A percentile compares a stretch with the other conserved stretches of the same genome.
Evolutionary conservation across 2,113 vertebrate species (phyloP).

Genomic region (Bubo scandiacus): DNA sequence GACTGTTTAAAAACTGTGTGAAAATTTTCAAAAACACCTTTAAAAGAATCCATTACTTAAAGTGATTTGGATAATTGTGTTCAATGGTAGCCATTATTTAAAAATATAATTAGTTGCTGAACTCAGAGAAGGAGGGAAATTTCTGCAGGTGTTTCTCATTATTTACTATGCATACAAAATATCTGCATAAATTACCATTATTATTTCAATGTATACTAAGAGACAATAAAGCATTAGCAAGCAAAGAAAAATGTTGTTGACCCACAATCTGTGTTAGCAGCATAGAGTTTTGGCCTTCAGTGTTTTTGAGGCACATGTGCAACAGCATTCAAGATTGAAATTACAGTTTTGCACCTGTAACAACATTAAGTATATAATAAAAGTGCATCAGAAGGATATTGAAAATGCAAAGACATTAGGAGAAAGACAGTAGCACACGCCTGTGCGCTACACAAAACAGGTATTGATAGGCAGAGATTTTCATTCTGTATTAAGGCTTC

Average conservation of each 20-base stretch:
- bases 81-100: conserved; percentile 95
- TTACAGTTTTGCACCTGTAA: conserved; percentile 88
- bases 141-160: conserved; percentile 92
- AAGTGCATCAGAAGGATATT: conserved; percentile 69
- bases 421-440: background rate
- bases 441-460: background rate
- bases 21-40: conserved; percentile 86
- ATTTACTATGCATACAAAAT: conserved; percentile 87
- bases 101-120: conserved; percentile 96
- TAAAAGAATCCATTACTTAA: conserved; percentile 94
- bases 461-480: background rate
- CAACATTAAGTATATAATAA: conserved; percentile 58
- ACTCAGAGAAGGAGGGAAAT: conserved; percentile 88
- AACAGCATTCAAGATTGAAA: conserved; percentile 75
- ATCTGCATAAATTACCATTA: conserved; percentile 89
- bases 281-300: conserved; percentile 80
- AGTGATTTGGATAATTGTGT: conserved; percentile 92
- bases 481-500: background rate
- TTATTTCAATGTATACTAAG: conserved; percentile 85
- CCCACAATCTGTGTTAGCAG: conserved; percentile 84
- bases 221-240: conserved; percentile 87
- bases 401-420: conserved; percentile 38
- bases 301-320: conserved; percentile 71
- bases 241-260: conserved; percentile 84
- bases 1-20: conserved; percentile 80